Percentiles rank a stretch among this genome's conserved stretches.
Conservation (phyloP, 1,140 invertebrate species). For the Yoshiicerus persimilis region DNA sequence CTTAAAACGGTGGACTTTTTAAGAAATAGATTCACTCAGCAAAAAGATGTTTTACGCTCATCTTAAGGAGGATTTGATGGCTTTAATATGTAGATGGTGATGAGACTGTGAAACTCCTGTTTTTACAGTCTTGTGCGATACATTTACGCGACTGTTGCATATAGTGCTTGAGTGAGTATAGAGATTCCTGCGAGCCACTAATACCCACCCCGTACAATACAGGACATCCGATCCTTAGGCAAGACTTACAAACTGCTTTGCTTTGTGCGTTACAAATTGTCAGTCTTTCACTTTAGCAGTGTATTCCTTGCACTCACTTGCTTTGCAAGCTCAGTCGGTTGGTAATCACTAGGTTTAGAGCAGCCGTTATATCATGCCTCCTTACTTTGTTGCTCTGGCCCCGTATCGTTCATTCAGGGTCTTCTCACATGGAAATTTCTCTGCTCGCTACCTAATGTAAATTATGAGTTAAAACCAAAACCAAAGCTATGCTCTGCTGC, state of each 20-base stretch:
- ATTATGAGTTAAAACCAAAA: background rate
- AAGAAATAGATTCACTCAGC: background rate
- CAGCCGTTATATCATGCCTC: background rate
- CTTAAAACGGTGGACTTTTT: background rate
- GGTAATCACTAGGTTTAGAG: background rate
- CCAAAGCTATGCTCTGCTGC: background rate
- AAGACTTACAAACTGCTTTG: background rate
- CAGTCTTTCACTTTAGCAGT: background rate
- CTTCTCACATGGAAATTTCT: too few relatives aligned
- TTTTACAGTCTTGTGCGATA: background rate
- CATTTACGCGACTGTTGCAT: background rate
- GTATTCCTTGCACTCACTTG: background rate
- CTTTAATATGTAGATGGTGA: conserved; percentile 1
- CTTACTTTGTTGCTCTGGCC: background rate
- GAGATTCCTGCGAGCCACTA: too few relatives aligned
- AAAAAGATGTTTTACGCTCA: background rate
- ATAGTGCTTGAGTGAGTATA: background rate
- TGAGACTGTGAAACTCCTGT: background rate
- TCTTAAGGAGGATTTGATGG: background rate
- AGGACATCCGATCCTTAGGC: background rate
- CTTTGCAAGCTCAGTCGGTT: too few relatives aligned
- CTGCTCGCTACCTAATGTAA: background rate
- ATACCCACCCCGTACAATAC: too few relatives aligned
- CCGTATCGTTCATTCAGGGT: too few relatives aligned
- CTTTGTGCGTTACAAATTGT: background rate